phyloP scores from a whole-genome alignment of 2,888 invertebrate genomes.

The Amphipyra berbera region DNA sequence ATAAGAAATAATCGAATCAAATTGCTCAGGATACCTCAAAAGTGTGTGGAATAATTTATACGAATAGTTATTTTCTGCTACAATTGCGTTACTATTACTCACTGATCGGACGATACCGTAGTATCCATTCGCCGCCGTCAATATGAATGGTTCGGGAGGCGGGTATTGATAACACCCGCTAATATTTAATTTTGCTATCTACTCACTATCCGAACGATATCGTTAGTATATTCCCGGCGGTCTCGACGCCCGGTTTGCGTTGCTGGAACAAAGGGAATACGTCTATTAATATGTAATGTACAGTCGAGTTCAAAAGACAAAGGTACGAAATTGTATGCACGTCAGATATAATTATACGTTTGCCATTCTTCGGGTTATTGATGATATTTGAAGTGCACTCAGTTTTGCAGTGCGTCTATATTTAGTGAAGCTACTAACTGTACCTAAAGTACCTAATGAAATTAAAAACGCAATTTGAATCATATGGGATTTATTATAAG shows the following conservation, averaged over 20 bases:
- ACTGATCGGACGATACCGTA: slow-evolving; percentile 25
- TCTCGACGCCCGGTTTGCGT: slow-evolving; percentile 15
- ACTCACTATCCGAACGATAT: slow-evolving; percentile 39
- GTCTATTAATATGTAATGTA: slow-evolving; percentile 42
- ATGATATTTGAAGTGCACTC: slow-evolving; percentile 53
- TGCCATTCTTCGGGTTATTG: slow-evolving; percentile 34
- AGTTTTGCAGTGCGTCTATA: slow-evolving; percentile 35
- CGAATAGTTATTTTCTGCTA: slow-evolving; percentile 30
- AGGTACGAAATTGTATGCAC: slow-evolving; percentile 33
- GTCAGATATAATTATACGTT: slow-evolving; percentile 39
- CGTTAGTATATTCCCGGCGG: slow-evolving; percentile 32
- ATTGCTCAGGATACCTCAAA: slow-evolving; percentile 46
- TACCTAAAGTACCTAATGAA: slow-evolving; percentile 31
- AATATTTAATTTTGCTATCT: slow-evolving; percentile 47
- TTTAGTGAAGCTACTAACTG: slow-evolving; percentile 29
- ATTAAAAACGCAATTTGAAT: slow-evolving; percentile 27
- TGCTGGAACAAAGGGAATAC: slow-evolving; percentile 32
- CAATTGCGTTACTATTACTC: slow-evolving; percentile 18
- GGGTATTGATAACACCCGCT: slow-evolving; percentile 26
- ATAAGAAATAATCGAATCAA: slow-evolving; percentile 30
- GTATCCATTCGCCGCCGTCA: slow-evolving; percentile 12
- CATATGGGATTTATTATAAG: slow-evolving; percentile 2
- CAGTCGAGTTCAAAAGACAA: slow-evolving; percentile 42
- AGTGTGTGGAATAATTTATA: slow-evolving; percentile 37
- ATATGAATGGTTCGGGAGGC: slow-evolving; percentile 16